A percentile compares a stretch with the other conserved stretches of the same genome.
These are phyloP conservation scores for Proterorhinus semilunaris DNA, from an alignment of 2,113 vertebrate genomes.

Conservation along the genomic window DNA sequence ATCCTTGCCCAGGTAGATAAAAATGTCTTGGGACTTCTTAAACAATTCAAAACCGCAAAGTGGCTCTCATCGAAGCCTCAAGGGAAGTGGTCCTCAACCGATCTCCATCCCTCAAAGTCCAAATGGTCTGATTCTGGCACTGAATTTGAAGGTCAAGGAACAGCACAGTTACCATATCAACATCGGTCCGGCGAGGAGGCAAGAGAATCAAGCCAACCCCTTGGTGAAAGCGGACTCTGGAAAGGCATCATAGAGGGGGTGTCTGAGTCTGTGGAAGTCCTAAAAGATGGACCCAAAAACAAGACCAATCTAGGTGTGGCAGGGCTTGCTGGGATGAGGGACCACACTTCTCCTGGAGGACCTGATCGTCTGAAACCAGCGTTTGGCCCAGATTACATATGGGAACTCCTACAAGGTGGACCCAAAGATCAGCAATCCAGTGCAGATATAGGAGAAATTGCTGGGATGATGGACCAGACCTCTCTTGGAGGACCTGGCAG, in stretches of 20 bases:
- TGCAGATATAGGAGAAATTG: background rate
- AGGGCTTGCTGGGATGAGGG: background rate
- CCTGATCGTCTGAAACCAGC: background rate
- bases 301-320: background rate
- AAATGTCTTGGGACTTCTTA: conserved; percentile 4
- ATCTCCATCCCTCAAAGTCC: background rate
- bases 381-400: background rate
- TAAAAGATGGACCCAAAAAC: background rate
- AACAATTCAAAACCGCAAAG: background rate
- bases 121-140: background rate
- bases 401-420: background rate
- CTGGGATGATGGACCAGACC: background rate
- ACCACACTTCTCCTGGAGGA: background rate
- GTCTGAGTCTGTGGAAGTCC: background rate
- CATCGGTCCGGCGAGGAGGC: background rate
- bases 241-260: background rate
- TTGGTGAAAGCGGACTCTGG: background rate
- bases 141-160: background rate
- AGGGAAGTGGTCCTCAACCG: background rate
- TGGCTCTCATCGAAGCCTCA: background rate
- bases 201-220: background rate
- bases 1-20: background rate
- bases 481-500: background rate
- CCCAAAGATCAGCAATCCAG: background rate
- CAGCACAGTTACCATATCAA: background rate